Evolutionary conservation across 2,113 vertebrate genomes (phyloP).

Genomic region (Sinocyclocheilus maitianheensis): DNA sequence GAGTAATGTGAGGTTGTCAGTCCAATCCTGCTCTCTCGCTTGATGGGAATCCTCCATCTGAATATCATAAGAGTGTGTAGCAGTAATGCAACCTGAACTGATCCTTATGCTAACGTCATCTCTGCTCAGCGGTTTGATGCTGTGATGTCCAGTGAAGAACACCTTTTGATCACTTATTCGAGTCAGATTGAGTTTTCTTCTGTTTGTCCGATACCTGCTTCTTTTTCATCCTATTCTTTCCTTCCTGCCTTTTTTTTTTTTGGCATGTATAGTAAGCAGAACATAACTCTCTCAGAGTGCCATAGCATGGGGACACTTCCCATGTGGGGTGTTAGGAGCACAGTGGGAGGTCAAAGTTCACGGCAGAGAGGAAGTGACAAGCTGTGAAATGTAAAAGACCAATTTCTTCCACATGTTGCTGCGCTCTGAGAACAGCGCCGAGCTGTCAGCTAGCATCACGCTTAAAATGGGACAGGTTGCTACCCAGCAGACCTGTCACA

Average conservation of each 20-base stretch:
- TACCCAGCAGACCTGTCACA: conserved; percentile 89
- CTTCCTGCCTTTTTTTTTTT: conserved; percentile 32
- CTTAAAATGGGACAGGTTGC: conserved; percentile 85
- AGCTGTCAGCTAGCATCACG: conserved; percentile 85
- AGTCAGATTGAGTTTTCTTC: conserved; percentile 53
- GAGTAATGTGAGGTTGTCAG: conserved; percentile 69
- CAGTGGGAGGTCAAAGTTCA: conserved; percentile 91
- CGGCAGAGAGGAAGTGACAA: conserved; percentile 96
- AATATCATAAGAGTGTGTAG: conserved; percentile 67
- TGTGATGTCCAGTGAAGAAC: conserved; percentile 67
- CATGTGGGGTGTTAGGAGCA: conserved; percentile 89
- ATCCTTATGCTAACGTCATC: conserved; percentile 74
- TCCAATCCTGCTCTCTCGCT: conserved; percentile 63
- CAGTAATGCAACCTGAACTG: conserved; percentile 72
- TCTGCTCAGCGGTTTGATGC: conserved; percentile 62
- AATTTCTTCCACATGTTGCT: conserved; percentile 99
- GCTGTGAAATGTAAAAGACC: conserved; percentile 99
- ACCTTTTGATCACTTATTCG: conserved; percentile 83
- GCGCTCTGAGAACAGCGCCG: conserved; percentile 83
- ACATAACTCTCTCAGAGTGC: conserved; percentile 83
- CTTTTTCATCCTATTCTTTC: conserved; percentile 30
- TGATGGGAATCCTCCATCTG: conserved; percentile 70
- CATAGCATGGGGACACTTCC: conserved; percentile 91
- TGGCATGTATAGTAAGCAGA: conserved; percentile 66
- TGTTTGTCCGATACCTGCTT: conserved; percentile 9